Conservation (phyloP, 2,797 vertebrate genomes). For the Bucorvus abyssinicus region DNA sequence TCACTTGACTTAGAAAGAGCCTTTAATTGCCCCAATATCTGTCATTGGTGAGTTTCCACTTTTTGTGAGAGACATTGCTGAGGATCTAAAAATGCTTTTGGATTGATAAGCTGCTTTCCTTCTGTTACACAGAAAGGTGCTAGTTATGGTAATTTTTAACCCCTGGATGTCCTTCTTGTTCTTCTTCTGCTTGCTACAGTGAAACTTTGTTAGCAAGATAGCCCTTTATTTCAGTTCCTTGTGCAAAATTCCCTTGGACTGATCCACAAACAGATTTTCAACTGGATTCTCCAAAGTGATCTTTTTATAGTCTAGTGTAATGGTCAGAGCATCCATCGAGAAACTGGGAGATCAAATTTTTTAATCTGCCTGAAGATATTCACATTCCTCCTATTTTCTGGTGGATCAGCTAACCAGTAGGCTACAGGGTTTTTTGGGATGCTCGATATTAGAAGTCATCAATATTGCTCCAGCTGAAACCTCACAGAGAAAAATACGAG, state of each 20-base stretch:
- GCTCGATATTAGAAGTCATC: background rate
- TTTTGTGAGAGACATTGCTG: background rate
- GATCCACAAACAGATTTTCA: background rate
- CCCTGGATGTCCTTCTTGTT: background rate
- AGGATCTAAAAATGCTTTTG: background rate
- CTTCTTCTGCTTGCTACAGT: background rate
- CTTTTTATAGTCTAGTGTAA: background rate
- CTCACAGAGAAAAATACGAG: background rate
- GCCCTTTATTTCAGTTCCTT: background rate
- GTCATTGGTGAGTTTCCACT: background rate
- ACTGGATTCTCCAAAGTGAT: background rate
- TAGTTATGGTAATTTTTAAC: background rate
- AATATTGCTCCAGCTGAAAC: background rate
- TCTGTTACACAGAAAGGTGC: background rate
- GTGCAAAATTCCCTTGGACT: background rate
- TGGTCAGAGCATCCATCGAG: background rate
- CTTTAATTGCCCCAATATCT: background rate
- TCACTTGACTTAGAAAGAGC: background rate
- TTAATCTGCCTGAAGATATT: background rate
- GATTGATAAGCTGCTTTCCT: background rate
- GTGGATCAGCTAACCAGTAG: background rate
- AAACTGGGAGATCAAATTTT: background rate
- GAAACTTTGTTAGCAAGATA: background rate
- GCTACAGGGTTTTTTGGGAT: background rate
- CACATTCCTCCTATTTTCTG: background rate